phyloP scores from a whole-genome alignment of 2,113 vertebrate genomes.

The Gymnarchus niloticus region DNA sequence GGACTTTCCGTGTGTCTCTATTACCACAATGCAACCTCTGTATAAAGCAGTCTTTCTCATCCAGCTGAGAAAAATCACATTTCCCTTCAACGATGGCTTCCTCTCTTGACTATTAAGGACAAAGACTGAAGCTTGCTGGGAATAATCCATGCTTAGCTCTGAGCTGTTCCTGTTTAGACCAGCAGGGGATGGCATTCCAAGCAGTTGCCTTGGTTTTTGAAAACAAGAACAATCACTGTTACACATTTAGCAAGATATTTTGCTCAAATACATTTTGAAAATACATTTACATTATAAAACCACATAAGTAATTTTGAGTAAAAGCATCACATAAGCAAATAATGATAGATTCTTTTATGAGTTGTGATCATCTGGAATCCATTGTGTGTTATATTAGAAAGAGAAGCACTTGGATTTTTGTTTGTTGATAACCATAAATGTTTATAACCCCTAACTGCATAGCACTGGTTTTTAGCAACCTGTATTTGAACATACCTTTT shows the following conservation, averaged over 20 bases:
- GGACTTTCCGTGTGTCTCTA: neutral
- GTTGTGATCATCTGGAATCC: neutral
- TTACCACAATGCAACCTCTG: neutral
- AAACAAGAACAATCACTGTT: neutral
- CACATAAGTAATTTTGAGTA: neutral
- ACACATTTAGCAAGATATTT: constrained; percentile 17
- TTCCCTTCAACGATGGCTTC: neutral
- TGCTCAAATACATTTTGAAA: neutral
- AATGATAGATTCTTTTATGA: neutral
- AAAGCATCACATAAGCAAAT: neutral
- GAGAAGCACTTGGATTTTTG: neutral
- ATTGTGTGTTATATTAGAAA: neutral
- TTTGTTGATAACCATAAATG: neutral
- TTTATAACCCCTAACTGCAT: too few relatives aligned
- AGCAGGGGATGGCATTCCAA: neutral
- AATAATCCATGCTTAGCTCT: neutral
- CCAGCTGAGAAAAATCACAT: neutral
- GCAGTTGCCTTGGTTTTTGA: neutral
- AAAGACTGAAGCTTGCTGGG: neutral
- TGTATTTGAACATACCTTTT: too few relatives aligned
- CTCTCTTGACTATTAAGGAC: neutral
- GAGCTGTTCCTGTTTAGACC: neutral
- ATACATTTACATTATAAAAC: neutral
- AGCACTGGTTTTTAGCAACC: too few relatives aligned
- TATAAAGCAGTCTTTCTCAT: neutral